Evolutionary conservation across 2,888 invertebrate genomes (phyloP), one percentile per base, ranked within the genome.

Genomic region (Incurvaria masculella): DNA sequence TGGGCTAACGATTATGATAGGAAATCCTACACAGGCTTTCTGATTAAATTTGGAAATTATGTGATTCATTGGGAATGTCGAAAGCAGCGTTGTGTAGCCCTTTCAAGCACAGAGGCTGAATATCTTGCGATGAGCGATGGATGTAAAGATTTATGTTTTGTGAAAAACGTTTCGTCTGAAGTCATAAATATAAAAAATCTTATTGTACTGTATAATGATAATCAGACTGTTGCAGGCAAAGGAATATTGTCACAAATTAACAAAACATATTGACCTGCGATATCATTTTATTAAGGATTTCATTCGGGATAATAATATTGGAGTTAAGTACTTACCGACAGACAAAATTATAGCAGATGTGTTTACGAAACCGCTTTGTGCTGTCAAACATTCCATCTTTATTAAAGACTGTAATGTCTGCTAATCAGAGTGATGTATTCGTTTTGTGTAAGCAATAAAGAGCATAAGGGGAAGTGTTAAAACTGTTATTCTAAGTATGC

Each of bases 61-160:
- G 6, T 21, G 1, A 42, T 57, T 14, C 44, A 41, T 16, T 57
- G 55, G 55, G 54, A 56, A 42, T 40, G 49, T 6, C 33, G 51
- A 1, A 58, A 57, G 20, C 57, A 57, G 20, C 16, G 40, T 16
- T 48, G 41, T 40, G 51, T 52, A 0, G 55, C 55, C 2, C 18
- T 55, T 1, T 53, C 53, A 1, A 56, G 55, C 21, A 56, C 54
- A 2, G 56, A 58, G 10, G 54, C 55, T 4, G 56, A 56, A 42
- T 58, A 56, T 43, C 11, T 55, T 14, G 52, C 50, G 2, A 45
- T 56, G 5, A 38, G 44, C 27, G 54, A 54, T 42, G 47, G 33
- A 14, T 51, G 48, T 26, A 57, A 54, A 49, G 51, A 53, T 16
- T n/a, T 48, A 14, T 42, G 42, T 21, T 52, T 48, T 47, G 27